Conservation (phyloP, 1,140 invertebrate genomes). For the Ylistrum balloti region DNA sequence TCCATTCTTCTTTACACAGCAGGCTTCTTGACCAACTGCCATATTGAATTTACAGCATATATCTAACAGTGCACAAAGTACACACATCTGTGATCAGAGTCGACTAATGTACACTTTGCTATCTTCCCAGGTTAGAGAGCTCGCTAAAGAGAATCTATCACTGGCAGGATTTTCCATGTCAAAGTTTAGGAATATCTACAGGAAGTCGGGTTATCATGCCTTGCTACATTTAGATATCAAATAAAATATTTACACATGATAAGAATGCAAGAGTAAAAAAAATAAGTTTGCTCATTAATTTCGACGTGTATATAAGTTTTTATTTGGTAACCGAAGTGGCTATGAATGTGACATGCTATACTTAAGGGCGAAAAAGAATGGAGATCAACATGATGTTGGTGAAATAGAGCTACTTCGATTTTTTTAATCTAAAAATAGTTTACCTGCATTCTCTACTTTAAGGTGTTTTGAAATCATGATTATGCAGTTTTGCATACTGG, state of each 20-base stretch:
- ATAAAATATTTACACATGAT: conserved; percentile 36
- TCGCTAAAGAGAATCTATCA: conserved; percentile 20
- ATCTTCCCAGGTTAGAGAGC: conserved; percentile 19
- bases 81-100: not conserved
- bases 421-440: no score
- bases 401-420: no score
- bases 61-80: not conserved
- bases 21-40: not conserved
- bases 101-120: not conserved
- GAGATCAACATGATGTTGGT: not conserved
- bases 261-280: not conserved
- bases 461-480: no score
- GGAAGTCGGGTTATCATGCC: not conserved
- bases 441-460: no score
- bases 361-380: not conserved
- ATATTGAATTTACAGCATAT: not conserved
- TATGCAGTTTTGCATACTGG: no score
- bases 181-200: not conserved
- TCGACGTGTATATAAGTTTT: not conserved
- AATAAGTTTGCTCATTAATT: not conserved
- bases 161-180: not conserved
- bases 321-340: not conserved
- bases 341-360: not conserved
- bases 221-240: conserved; percentile 34
- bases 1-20: not conserved